These are phyloP conservation scores for Saguinus midas DNA, from an alignment of 2,113 vertebrate species.

Conservation along the genomic window DNA sequence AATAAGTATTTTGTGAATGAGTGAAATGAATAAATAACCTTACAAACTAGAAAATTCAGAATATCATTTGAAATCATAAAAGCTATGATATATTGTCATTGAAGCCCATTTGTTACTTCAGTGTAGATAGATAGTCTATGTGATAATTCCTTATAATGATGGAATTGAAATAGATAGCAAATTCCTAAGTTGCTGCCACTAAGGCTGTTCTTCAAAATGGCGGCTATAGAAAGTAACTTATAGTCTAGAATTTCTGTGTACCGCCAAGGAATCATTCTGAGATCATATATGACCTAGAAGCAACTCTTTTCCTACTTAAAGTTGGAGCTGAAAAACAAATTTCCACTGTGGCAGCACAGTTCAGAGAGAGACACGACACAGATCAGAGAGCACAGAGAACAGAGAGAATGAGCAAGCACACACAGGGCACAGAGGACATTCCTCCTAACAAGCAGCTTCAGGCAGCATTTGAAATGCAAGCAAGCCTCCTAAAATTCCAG, in stretches of 20 bases:
- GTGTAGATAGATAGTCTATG: not conserved
- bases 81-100: not conserved
- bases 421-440: not conserved
- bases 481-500: not conserved
- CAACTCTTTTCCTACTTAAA: not conserved
- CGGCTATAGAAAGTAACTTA: not conserved
- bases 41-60: not conserved
- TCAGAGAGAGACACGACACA: not conserved
- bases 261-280: not conserved
- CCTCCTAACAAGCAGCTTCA: not conserved
- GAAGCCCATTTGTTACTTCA: not conserved
- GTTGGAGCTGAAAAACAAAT: not conserved
- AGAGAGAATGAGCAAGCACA: not conserved
- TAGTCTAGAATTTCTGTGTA: not conserved
- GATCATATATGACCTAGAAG: not conserved
- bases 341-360: not conserved
- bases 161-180: not conserved
- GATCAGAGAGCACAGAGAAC: not conserved
- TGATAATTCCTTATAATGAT: not conserved
- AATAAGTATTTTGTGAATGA: not conserved
- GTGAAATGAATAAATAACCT: not conserved
- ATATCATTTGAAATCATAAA: not conserved
- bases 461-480: not conserved
- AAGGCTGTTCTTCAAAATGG: not conserved
- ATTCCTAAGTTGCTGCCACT: not conserved